A percentile compares a stretch with the other conserved stretches of the same genome.
Conservation (phyloP, 2,113 vertebrate species). For the Tyrannus savana region DNA sequence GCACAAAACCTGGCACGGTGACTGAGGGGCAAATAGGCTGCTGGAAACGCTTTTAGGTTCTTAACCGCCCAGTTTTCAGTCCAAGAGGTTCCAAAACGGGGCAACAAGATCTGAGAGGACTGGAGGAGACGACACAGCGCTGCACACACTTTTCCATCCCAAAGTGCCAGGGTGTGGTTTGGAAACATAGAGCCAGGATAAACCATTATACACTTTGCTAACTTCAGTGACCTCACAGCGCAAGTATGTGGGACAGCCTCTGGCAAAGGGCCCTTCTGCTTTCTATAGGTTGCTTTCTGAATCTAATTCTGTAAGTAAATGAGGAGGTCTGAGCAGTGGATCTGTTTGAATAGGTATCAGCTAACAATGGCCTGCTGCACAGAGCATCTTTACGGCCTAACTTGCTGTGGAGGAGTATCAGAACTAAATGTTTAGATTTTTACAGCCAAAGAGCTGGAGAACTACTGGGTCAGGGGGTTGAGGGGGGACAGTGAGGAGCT, state of each 20-base stretch:
- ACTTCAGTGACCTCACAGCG: neutral
- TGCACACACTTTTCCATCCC: neutral
- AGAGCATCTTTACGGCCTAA: neutral
- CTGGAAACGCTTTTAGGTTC: neutral
- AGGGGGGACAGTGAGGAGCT: neutral
- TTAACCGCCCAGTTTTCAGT: neutral
- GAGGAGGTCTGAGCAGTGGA: neutral
- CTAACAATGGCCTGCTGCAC: neutral
- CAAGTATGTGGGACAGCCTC: neutral
- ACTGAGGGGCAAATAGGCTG: neutral
- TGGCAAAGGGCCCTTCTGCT: neutral
- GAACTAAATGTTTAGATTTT: neutral
- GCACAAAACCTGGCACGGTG: neutral
- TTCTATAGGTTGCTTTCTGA: neutral
- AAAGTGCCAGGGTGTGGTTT: slow-evolving; percentile 9
- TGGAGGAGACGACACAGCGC: neutral
- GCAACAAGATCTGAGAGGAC: neutral
- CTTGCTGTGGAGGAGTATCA: neutral
- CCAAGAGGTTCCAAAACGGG: neutral
- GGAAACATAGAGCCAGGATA: slow-evolving; percentile 4
- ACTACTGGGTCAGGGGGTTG: too few relatives aligned
- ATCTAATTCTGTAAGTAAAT: neutral
- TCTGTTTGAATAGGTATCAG: neutral
- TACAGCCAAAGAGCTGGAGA: neutral
- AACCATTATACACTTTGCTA: neutral